phyloP scores from a whole-genome alignment of 2,113 vertebrate species.

The Hiodon tergisus region DNA sequence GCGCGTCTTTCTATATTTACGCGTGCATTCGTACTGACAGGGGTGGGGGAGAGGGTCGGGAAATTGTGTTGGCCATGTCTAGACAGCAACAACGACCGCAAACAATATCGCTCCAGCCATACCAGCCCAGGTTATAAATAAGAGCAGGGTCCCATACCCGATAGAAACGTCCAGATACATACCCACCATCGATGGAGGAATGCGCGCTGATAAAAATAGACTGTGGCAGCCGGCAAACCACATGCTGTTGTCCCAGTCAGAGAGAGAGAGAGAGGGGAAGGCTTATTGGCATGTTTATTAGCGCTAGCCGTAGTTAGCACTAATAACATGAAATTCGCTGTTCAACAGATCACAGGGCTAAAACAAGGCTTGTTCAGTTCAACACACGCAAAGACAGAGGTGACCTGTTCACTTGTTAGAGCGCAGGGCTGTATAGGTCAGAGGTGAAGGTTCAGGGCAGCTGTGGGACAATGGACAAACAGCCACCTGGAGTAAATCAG shows the following conservation, averaged over 20 bases:
- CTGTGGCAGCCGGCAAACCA: not conserved
- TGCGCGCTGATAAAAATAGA: slow-evolving; percentile 33
- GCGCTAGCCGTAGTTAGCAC: not conserved
- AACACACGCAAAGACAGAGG: slow-evolving; percentile 43
- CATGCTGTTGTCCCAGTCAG: slow-evolving; percentile 1
- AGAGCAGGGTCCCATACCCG: not conserved
- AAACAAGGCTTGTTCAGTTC: slow-evolving; percentile 42
- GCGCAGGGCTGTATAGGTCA: slow-evolving; percentile 43
- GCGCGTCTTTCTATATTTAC: slow-evolving; percentile 33
- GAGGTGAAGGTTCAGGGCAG: slow-evolving; percentile 53
- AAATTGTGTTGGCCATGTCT: slow-evolving; percentile 33
- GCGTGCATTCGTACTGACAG: slow-evolving; percentile 29
- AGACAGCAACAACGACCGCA: slow-evolving; percentile 32
- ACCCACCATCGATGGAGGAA: slow-evolving; percentile 18
- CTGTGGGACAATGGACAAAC: slow-evolving; percentile 59
- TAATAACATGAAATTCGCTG: not conserved
- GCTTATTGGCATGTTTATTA: slow-evolving; percentile 8
- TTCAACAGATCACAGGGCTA: not conserved
- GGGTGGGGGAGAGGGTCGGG: slow-evolving; percentile 15
- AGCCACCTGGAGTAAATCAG: slow-evolving; percentile 69
- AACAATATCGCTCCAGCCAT: slow-evolving; percentile 13
- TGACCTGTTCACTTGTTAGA: slow-evolving; percentile 44
- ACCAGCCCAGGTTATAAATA: slow-evolving; percentile 14
- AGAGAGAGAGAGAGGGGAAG: not conserved
- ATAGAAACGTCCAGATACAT: not conserved